These are phyloP conservation scores for Hypothenemus hampei DNA, from an alignment of 1,140 invertebrate species.

Conservation along the genomic window DNA sequence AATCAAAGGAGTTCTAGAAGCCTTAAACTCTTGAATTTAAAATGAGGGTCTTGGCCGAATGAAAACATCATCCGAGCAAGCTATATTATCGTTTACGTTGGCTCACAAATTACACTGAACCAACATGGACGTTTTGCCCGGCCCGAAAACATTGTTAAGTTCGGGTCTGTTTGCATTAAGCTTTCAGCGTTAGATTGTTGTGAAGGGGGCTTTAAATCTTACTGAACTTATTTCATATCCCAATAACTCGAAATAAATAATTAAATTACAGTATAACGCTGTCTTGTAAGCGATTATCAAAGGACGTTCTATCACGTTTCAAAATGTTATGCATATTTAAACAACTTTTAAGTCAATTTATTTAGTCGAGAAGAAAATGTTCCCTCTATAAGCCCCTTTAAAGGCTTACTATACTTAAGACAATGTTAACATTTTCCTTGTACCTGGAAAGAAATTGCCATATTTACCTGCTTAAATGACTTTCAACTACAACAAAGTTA, in stretches of 20 bases:
- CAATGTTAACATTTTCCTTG: not conserved
- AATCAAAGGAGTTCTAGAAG: conserved; percentile 4
- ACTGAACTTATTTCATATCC: no score
- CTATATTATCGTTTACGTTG: conserved; percentile 21
- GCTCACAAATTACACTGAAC: conserved; percentile 20
- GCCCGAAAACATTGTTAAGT: conserved; percentile 17
- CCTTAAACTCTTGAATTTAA: conserved; percentile 17
- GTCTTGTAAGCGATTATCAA: no score
- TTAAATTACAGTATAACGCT: no score
- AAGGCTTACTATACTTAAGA: not conserved
- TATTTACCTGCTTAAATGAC: not conserved
- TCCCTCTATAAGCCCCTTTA: not conserved
- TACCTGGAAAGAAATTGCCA: not conserved
- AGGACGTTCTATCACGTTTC: not conserved
- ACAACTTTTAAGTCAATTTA: conserved; percentile 8
- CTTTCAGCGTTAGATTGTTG: conserved; percentile 9
- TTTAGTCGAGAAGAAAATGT: not conserved
- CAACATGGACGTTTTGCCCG: conserved; percentile 8
- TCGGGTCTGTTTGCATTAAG: conserved; percentile 11
- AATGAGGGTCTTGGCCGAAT: conserved; percentile 20
- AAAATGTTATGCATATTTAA: conserved; percentile 7
- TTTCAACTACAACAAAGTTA: no score
- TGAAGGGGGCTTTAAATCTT: conserved; percentile 9
- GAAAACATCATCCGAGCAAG: conserved; percentile 24
- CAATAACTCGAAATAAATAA: no score